Evolutionary conservation across 1,140 invertebrate genomes (phyloP).

Genomic region (Caenorhabditis tropicalis): DNA sequence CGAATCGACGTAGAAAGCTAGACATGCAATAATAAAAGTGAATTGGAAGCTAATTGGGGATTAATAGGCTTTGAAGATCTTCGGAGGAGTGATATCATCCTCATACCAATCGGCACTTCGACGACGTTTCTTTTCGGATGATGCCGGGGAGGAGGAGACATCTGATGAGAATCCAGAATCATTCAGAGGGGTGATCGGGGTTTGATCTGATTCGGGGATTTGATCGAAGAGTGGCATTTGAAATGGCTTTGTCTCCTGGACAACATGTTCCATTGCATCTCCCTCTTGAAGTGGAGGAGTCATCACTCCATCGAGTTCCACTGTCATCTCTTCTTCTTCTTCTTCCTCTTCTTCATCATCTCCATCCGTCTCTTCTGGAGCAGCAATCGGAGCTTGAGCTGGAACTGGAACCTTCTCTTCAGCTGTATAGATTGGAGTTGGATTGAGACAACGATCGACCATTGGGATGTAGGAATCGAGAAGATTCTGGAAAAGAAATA

Average conservation of each 20-base stretch:
- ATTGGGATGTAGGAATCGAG: slow-evolving; percentile 30
- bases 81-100: not conserved
- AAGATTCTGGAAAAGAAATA: not conserved
- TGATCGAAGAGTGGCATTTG: not conserved
- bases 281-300: not conserved
- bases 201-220: not conserved
- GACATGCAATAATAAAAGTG: not conserved
- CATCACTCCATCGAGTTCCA: not conserved
- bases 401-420: not conserved
- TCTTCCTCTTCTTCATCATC: not conserved
- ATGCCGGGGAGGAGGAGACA: not conserved
- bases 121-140: slow-evolving; percentile 13
- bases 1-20: slow-evolving; percentile 37
- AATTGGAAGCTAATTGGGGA: no score
- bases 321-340: not conserved
- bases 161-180: slow-evolving; percentile 25
- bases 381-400: not conserved
- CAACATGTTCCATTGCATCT: not conserved
- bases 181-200: not conserved
- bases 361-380: not conserved
- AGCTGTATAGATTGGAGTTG: not conserved
- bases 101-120: slow-evolving; percentile 10
- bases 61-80: not conserved
- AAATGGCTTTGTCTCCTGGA: not conserved
- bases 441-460: not conserved